Base-by-base conservation (phyloP, 2,888 invertebrate genomes). In the Lepidonotus clava region DNA sequence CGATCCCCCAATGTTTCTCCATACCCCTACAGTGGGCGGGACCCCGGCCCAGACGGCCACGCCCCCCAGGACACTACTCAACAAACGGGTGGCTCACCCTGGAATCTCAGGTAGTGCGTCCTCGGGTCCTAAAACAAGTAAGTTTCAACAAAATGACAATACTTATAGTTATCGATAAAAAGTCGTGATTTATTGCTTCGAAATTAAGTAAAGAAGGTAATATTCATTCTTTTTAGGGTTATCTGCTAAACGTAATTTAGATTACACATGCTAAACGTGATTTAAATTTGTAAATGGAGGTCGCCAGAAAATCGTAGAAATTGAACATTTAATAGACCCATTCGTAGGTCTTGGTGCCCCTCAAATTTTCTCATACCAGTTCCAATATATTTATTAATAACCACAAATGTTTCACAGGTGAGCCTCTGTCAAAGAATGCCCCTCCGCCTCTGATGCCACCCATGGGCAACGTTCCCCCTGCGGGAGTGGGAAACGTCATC, bases 1-100 rank as follows among this genome's bases (percentile, higher is more conserved):
- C 90, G 94, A 94, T 86, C 94, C 94, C 0, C 94, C 94, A 1
- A 89, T 93, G 87, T 92, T 94, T 88, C 90, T 92, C 28, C 91
- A 91, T 87, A 89, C 88, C 11, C 24, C 4, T 2, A 18, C 80
- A 2, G 11, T 80, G 41, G 84, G 90, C n/a, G 84, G 88, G 21
- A 84, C 87, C 18, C 21, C 41, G 1, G 18, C 40, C 14, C 46
- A 46, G 2, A 87, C 87, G n/a, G 84, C 89, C 2, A 86, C 89
- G 8, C 87, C 90, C 11, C 91, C 91, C 83, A 89, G 91, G 46
- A 90, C 90, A 2, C 77, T 89, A 14, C 90, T 93, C 28, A 93
- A 92, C 86, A 92, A 93, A 86, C 88, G 94, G 66, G 93, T 93
- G 14, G 92, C 92, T 14, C 92, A 91, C 87, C 92, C 92, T 41